phyloP scores from a whole-genome alignment of 2,888 invertebrate species.

The Sesia bembeciformis region DNA sequence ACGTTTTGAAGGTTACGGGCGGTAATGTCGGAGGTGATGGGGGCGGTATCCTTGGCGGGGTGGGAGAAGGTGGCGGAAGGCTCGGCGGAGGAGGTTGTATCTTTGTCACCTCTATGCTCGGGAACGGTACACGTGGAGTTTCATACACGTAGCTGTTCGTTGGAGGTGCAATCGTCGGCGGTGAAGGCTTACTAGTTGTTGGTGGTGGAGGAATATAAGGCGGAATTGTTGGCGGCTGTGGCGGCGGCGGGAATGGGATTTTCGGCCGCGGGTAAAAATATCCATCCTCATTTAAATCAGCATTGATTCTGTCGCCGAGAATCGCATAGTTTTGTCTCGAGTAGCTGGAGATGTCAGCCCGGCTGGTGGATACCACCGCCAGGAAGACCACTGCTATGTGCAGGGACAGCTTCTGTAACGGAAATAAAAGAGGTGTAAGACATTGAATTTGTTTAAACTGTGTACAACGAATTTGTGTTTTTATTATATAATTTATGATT shows the following conservation, averaged over 20 bases:
- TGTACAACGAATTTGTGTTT: too few species aligned
- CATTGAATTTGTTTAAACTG: too few species aligned
- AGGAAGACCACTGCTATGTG: conserved; percentile 58
- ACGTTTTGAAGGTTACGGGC: background rate
- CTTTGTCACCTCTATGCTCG: background rate
- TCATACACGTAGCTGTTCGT: conserved; percentile 8
- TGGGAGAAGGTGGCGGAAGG: conserved; percentile 6
- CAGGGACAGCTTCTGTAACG: conserved; percentile 66
- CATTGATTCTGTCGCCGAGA: conserved; percentile 46
- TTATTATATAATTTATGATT: too few species aligned
- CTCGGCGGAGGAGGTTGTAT: conserved; percentile 4
- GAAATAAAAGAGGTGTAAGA: too few species aligned
- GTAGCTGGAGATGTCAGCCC: conserved; percentile 36
- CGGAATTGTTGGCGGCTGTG: conserved; percentile 12
- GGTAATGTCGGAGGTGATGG: conserved; percentile 7
- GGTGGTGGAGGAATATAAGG: conserved; percentile 1
- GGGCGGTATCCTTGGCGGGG: conserved; percentile 11
- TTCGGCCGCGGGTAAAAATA: conserved; percentile 64
- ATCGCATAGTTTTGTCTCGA: conserved; percentile 57
- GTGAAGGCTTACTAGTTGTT: conserved; percentile 2
- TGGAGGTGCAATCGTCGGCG: conserved; percentile 10
- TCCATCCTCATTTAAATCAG: conserved; percentile 56
- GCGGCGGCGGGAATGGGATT: conserved; percentile 54
- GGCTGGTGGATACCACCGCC: conserved; percentile 53
- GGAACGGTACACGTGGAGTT: conserved; percentile 5